Conservation (phyloP, 1,140 invertebrate species). For the Nymphalis io region DNA sequence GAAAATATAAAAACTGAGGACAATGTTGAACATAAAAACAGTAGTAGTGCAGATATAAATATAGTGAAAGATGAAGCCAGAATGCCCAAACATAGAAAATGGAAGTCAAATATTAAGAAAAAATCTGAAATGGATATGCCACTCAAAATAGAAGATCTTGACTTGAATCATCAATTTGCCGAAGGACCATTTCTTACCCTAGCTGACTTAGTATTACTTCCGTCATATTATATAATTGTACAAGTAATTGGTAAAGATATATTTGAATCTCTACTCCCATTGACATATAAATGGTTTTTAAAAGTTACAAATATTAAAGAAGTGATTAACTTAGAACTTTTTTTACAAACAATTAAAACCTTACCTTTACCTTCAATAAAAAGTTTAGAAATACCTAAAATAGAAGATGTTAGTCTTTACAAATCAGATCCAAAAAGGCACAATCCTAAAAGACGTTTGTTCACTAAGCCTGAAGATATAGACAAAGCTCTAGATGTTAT, state of each 20-base stretch:
- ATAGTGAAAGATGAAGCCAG: constrained; percentile 34
- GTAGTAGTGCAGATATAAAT: constrained; percentile 31
- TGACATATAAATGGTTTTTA: constrained; percentile 85
- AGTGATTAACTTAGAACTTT: constrained; percentile 50
- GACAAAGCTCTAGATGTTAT: constrained; percentile 82
- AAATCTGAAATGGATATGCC: constrained; percentile 59
- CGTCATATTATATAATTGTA: constrained; percentile 86
- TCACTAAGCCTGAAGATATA: constrained; percentile 88
- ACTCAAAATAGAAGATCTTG: constrained; percentile 79
- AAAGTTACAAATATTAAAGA: constrained; percentile 72
- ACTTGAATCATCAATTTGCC: constrained; percentile 87
- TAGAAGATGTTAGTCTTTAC: constrained; percentile 86
- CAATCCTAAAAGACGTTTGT: constrained; percentile 86
- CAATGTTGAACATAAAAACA: constrained; percentile 38
- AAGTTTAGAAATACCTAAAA: constrained; percentile 53
- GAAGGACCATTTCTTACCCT: constrained; percentile 92
- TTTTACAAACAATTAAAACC: constrained; percentile 39
- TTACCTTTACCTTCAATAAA: constrained; percentile 33
- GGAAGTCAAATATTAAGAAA: constrained; percentile 70
- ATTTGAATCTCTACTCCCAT: constrained; percentile 82
- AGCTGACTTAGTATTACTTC: constrained; percentile 91
- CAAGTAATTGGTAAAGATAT: constrained; percentile 72
- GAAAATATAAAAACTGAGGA: constrained; percentile 59
- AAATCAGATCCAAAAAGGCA: constrained; percentile 89
- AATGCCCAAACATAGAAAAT: constrained; percentile 72